phyloP scores from a whole-genome alignment of 1,140 invertebrate genomes.

The Papilio aristodemus region DNA sequence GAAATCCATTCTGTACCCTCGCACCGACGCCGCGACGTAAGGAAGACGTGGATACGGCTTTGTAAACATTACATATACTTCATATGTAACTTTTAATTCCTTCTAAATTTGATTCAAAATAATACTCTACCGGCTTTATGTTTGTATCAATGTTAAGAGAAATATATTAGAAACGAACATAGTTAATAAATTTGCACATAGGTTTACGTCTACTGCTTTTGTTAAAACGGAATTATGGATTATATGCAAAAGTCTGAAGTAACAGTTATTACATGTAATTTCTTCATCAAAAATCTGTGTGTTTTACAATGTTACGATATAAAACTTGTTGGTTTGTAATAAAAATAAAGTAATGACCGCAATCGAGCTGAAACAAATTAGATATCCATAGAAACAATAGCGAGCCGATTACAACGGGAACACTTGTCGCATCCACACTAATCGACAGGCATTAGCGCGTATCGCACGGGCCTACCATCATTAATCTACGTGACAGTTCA shows the following conservation, averaged over 20 bases:
- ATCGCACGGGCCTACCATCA: slow-evolving; percentile 76
- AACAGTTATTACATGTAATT: no score
- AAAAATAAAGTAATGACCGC: not conserved
- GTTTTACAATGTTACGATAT: not conserved
- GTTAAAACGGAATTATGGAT: no score
- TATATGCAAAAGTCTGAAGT: no score
- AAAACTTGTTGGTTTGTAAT: not conserved
- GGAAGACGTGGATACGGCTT: slow-evolving; percentile 52
- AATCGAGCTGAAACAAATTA: slow-evolving; percentile 8
- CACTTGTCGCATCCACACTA: slow-evolving; percentile 64
- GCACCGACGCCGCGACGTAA: slow-evolving; percentile 42
- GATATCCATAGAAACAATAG: slow-evolving; percentile 6
- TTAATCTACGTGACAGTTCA: slow-evolving; percentile 81
- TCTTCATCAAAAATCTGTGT: not conserved
- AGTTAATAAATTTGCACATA: not conserved
- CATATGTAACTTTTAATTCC: no score
- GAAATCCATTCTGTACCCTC: slow-evolving; percentile 77
- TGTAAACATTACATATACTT: not conserved
- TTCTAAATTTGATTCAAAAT: no score
- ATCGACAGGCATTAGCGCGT: slow-evolving; percentile 73
- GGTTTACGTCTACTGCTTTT: no score
- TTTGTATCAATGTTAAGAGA: not conserved
- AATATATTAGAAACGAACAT: not conserved
- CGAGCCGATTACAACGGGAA: slow-evolving; percentile 14
- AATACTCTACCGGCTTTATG: no score